phyloP scores from a whole-genome alignment of 2,113 vertebrate species.

The Stegastes partitus region DNA sequence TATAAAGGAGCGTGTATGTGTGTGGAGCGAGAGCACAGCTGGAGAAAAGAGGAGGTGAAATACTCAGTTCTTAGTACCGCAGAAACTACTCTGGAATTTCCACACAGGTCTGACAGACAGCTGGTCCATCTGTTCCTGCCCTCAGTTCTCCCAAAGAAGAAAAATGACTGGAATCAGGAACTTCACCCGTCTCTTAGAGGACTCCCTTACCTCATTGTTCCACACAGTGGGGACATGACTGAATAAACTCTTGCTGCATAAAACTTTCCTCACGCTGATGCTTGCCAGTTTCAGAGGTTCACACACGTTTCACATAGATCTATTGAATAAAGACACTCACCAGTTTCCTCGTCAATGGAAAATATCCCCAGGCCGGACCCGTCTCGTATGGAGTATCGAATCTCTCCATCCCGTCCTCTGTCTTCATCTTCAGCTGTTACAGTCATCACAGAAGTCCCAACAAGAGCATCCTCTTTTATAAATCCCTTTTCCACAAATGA shows the following conservation, averaged over 20 bases:
- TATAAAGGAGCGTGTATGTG: not conserved
- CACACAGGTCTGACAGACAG: slow-evolving; percentile 77
- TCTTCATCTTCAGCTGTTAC: slow-evolving; percentile 94
- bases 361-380: slow-evolving; percentile 96
- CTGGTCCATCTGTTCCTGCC: slow-evolving; percentile 79
- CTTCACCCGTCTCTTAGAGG: slow-evolving; percentile 39
- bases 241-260: slow-evolving; percentile 19
- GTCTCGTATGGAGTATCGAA: slow-evolving; percentile 95
- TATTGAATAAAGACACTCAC: slow-evolving; percentile 81
- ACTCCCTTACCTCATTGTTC: slow-evolving; percentile 49
- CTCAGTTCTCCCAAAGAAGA: slow-evolving; percentile 59
- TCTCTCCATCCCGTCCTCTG: slow-evolving; percentile 90
- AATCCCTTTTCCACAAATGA: slow-evolving; percentile 92
- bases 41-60: slow-evolving; percentile 21
- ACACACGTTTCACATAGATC: slow-evolving; percentile 33
- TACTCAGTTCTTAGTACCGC: slow-evolving; percentile 52
- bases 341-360: slow-evolving; percentile 94
- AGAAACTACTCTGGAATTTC: slow-evolving; percentile 77
- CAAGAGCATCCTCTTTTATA: slow-evolving; percentile 91
- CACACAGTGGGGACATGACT: slow-evolving; percentile 26
- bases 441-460: slow-evolving; percentile 92
- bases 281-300: slow-evolving; percentile 33
- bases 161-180: slow-evolving; percentile 73
- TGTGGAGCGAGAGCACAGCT: not conserved
- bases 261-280: slow-evolving; percentile 30